Conservation (phyloP, 2,888 invertebrate species). For the Lithophane socia region DNA sequence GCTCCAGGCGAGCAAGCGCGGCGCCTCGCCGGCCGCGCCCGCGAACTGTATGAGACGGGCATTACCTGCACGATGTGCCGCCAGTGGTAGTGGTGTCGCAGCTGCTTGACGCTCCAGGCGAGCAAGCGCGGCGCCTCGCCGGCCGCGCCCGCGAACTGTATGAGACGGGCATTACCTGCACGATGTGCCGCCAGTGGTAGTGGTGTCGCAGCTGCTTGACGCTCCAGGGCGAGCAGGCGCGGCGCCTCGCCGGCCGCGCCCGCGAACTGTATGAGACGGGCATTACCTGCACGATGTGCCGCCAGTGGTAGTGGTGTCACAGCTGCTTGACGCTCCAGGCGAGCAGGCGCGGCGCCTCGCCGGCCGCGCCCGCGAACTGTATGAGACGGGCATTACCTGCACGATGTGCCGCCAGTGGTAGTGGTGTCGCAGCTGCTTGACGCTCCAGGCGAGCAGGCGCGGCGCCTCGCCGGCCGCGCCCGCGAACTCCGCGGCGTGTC, state of each 20-base stretch:
- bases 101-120: conserved; percentile 90
- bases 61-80: conserved; percentile 58
- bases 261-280: too few species aligned
- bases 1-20: conserved; percentile 94
- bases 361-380: too few species aligned
- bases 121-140: conserved; percentile 95
- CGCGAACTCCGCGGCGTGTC: conserved; percentile 94
- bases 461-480: conserved; percentile 96
- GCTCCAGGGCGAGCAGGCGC: too few species aligned
- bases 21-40: too few species aligned
- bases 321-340: conserved; percentile 90
- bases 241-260: too few species aligned
- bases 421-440: conserved; percentile 60
- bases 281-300: conserved; percentile 59
- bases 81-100: conserved; percentile 60
- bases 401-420: conserved; percentile 62
- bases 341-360: conserved; percentile 94
- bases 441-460: conserved; percentile 93
- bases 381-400: conserved; percentile 43
- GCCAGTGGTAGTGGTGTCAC: conserved; percentile 56
- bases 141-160: conserved; percentile 95
- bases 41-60: too few species aligned
- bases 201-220: too few species aligned
- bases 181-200: too few species aligned
- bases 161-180: too few species aligned